Percentiles rank a stretch among this genome's conserved stretches.
phyloP scores from a whole-genome alignment of 2,888 invertebrate genomes.

The Spodoptera littoralis region DNA sequence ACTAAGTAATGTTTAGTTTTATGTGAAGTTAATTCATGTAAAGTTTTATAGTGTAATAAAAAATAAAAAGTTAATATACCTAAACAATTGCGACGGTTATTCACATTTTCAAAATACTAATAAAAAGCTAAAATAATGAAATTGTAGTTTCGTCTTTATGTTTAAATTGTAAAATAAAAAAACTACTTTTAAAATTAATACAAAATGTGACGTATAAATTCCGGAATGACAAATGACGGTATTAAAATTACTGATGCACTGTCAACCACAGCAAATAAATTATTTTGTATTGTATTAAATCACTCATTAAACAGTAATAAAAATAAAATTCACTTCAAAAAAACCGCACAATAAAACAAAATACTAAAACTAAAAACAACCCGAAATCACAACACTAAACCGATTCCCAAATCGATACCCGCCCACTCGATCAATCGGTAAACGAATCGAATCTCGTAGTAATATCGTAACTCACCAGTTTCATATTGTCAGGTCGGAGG shows the following conservation, averaged over 20 bases:
- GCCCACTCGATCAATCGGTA: constrained; percentile 36
- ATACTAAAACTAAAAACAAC: background rate
- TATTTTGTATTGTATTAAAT: background rate
- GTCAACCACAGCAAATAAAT: too few relatives aligned
- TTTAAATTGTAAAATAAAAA: too few relatives aligned
- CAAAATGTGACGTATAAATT: too few relatives aligned
- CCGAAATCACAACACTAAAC: constrained; percentile 40
- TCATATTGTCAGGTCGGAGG: constrained; percentile 81
- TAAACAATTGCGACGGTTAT: too few relatives aligned
- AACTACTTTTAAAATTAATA: too few relatives aligned
- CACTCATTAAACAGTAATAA: background rate
- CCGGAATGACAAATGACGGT: background rate
- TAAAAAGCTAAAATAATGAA: too few relatives aligned
- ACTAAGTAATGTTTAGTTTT: too few relatives aligned
- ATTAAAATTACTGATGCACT: background rate
- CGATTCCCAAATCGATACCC: constrained; percentile 32
- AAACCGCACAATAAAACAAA: background rate
- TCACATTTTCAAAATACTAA: too few relatives aligned
- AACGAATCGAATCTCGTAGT: constrained; percentile 36
- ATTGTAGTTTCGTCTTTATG: too few relatives aligned
- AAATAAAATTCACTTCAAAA: constrained; percentile 6
- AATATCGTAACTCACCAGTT: constrained; percentile 78
- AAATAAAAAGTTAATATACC: too few relatives aligned
- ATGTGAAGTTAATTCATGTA: background rate
- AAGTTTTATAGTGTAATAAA: too few relatives aligned